These are phyloP conservation scores for Natrix natrix DNA, from an alignment of 2,797 vertebrate genomes.

Conservation along the genomic window DNA sequence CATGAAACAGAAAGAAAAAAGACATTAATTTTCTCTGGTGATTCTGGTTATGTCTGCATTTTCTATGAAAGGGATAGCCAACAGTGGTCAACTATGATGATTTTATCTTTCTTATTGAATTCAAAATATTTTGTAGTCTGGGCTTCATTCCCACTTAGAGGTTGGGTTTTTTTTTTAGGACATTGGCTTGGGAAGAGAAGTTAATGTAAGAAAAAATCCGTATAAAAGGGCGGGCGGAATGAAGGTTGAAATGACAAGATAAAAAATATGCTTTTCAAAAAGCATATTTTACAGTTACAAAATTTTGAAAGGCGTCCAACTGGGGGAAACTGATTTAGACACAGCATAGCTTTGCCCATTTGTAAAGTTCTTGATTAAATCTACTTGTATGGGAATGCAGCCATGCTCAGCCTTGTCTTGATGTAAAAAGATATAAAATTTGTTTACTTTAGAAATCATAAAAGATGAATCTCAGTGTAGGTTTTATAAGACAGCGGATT, in stretches of 20 bases:
- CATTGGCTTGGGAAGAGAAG: neutral
- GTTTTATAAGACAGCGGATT: neutral
- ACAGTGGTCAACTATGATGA: neutral
- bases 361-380: no score
- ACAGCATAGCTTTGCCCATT: neutral
- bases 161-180: neutral
- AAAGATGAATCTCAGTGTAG: neutral
- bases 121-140: conserved; percentile 4
- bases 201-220: neutral
- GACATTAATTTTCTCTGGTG: neutral
- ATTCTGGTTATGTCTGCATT: neutral
- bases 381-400: neutral
- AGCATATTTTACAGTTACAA: no score
- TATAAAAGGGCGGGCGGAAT: neutral
- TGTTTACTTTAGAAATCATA: neutral
- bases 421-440: neutral
- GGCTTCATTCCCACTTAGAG: conserved; percentile 10
- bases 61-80: neutral
- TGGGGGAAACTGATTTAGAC: neutral
- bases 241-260: neutral
- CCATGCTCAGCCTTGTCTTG: neutral
- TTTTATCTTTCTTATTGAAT: neutral
- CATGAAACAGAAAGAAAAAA: neutral
- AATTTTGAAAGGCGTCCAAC: neutral
- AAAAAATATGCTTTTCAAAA: neutral